A percentile compares a stretch with the other conserved stretches of the same genome.
Conservation (phyloP, 2,888 invertebrate genomes). For the Lycaena phlaeas region DNA sequence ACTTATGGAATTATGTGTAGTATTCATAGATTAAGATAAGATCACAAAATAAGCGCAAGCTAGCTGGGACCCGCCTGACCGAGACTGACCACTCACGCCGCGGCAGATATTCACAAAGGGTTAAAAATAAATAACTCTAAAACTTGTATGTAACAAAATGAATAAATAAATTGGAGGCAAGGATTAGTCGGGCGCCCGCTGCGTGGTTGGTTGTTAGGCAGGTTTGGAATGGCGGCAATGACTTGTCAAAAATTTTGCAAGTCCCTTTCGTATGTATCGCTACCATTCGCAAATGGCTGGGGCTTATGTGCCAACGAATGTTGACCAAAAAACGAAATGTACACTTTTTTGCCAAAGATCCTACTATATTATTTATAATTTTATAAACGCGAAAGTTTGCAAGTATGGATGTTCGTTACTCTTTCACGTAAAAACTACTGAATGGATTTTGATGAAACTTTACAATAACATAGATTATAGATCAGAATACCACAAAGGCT, state of each 20-base stretch:
- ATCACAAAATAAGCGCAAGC: slow-evolving; percentile 18
- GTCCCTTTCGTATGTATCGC: slow-evolving; percentile 9
- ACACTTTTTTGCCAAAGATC: no score
- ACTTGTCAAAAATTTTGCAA: slow-evolving; percentile 29
- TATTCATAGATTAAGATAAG: slow-evolving; percentile 18
- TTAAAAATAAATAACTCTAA: slow-evolving; percentile 46
- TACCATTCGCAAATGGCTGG: slow-evolving; percentile 13
- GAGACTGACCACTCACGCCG: slow-evolving; percentile 12
- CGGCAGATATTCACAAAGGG: slow-evolving; percentile 42
- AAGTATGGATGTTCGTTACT: no score
- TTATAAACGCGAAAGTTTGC: no score
- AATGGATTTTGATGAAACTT: no score
- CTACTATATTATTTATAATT: no score
- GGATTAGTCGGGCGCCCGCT: slow-evolving; percentile 42
- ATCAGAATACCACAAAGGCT: no score
- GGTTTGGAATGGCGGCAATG: slow-evolving; percentile 43
- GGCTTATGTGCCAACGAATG: no score
- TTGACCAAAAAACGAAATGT: no score
- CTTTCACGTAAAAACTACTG: no score
- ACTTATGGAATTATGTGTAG: slow-evolving; percentile 18
- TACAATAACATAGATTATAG: no score
- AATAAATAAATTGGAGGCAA: slow-evolving; percentile 39
- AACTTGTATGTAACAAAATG: slow-evolving; percentile 35
- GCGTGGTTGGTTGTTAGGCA: slow-evolving; percentile 43
- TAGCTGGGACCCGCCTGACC: slow-evolving; percentile 14